Evolutionary conservation across 2,113 vertebrate species (phyloP), one percentile per base, ranked within the genome.

Genomic region (Australoheros scitulus): DNA sequence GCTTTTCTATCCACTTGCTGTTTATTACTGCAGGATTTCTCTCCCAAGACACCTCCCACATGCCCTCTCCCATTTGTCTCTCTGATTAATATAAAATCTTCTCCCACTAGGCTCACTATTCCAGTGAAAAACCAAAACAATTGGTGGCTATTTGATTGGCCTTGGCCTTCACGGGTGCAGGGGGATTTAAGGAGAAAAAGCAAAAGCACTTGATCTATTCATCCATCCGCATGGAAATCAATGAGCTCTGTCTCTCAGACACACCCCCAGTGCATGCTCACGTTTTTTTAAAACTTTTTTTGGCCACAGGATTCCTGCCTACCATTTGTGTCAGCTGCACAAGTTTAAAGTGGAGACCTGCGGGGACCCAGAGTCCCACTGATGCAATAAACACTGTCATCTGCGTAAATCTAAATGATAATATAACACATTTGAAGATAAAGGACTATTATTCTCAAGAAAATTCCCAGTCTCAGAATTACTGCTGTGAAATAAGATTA

Each of bases 161-260:
- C 87, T 90, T 88, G 83, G 84, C 87, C 85, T 92, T 87, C 72
- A 38, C 29, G 18, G 77, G 89, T 58, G 85, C 77, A 43, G 43
- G 59, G 91, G 88, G 92, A 91, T 89, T 90, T 92, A 82, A 84
- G 61, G 80, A 80, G 64, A 79, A 81, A 92, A 89, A 84, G 83
- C 75, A 76, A 88, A 92, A 92, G 85, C 87, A 38, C 88, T 92
- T 92, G 83, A 94, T 92, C 88, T 91, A 92, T 94, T 92, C 91
- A 94, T 95, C 87, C 79, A 85, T 92, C 90, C 29, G 17, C 89
- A 88, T 89, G 79, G 78, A 91, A 95, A 94, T 95, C 92, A 92
- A 94, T 93, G 83, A 47, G 50, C 56, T 89, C 63, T 91, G 88
- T 93, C 87, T 84, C 50, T 82, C 50, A 64, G 87, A 86, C 87